Conservation (phyloP, 2,113 vertebrate species). For the Amblyornis subalaris region DNA sequence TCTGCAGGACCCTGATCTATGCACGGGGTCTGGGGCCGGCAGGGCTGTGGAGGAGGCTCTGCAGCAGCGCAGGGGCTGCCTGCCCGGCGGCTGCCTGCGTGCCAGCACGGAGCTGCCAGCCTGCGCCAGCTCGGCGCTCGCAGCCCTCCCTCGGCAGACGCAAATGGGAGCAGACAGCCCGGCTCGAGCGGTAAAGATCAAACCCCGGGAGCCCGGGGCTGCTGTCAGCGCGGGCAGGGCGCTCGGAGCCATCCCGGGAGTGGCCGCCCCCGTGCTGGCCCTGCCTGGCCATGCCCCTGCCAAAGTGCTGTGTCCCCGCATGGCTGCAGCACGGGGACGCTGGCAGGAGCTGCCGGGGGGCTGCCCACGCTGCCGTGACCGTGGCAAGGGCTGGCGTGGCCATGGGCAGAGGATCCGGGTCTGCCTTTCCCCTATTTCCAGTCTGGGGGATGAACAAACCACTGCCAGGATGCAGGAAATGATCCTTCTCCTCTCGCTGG, state of each 20-base stretch:
- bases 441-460: background rate
- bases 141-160: background rate
- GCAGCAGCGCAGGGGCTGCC: background rate
- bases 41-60: background rate
- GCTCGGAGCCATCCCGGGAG: background rate
- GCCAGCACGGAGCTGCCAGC: background rate
- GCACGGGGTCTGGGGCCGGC: rapidly evolving
- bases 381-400: rapidly evolving
- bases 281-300: background rate
- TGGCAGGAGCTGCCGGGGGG: background rate
- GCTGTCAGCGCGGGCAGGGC: background rate
- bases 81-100: background rate
- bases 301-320: background rate
- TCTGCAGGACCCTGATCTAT: background rate
- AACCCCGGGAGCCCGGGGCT: background rate
- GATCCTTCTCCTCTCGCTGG: rapidly evolving
- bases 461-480: background rate
- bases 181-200: background rate
- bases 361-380: background rate
- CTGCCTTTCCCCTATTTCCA: background rate
- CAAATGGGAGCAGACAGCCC: constrained; percentile 43
- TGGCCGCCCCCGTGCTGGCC: background rate
- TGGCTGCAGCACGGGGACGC: rapidly evolving
- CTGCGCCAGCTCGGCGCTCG: background rate
- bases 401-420: rapidly evolving